Evolutionary conservation across 2,888 invertebrate species (phyloP), one percentile per base, ranked within the genome.

Genomic region (Cosmopolites sordidus): DNA sequence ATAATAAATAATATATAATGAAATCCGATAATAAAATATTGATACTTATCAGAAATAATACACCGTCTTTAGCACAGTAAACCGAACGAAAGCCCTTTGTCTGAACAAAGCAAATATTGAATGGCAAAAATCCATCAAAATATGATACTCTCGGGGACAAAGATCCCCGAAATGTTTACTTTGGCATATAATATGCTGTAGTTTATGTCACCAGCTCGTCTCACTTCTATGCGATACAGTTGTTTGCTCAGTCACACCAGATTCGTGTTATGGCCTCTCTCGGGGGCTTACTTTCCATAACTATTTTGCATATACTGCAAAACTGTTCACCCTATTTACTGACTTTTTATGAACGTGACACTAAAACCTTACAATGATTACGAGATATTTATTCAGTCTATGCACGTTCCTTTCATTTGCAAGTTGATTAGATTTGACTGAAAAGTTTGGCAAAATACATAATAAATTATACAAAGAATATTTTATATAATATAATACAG

Each of bases 161-260:
- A 12, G 33, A 33, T 33, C 33, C 33, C 41, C 16, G 9, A 17
- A 41, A n/a, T 45, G 37, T 45, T 45, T 45, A 45, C 45, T 45
- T 45, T 45, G 37, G 45, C 37, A 45, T 37, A 45, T 40, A 47
- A 45, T 40, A 47, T 47, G 38, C 39, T 39, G 40, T 27, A 47
- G 47, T 18, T 47, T 47, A 47, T 47, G 39, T 39, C 47, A 47
- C 40, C 27, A 12, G n/a, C 39, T 1, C 39, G 47, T 47, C 29
- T 47, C 39, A 22, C 38, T 40, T 16, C 16, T 22, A 15, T 17
- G 40, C 47, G 47, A 47, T 47, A 47, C 29, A 47, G 47, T 39
- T 47, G 47, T 47, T 47, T 47, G 47, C 39, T 39, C 47, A 47
- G 47, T 40, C 40, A 27, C 40, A 18, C 40, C 47, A 16, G 29